Percentiles rank a stretch among this genome's conserved stretches.
Evolutionary conservation across 2,113 vertebrate species (phyloP).

Genomic region (Peromyscus californicus): DNA sequence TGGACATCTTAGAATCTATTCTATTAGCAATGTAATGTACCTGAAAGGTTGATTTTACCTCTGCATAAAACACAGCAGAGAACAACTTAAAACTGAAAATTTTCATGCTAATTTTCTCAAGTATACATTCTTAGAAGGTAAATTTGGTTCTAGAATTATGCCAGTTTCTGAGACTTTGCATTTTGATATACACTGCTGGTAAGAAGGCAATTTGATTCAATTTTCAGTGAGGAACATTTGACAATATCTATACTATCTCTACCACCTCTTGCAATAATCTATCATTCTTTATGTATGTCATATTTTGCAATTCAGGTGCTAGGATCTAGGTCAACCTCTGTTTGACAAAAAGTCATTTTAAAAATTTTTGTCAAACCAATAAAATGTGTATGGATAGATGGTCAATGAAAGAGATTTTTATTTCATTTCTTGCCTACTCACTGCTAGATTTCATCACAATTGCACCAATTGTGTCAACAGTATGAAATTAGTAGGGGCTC

Average conservation of each 20-base stretch:
- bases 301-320: slow-evolving; percentile 4
- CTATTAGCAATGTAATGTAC: neutral
- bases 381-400: neutral
- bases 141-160: neutral
- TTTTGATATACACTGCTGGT: neutral
- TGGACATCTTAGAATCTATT: neutral
- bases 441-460: neutral
- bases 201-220: slow-evolving; percentile 58
- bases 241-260: slow-evolving; percentile 20
- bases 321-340: slow-evolving; percentile 48
- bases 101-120: neutral
- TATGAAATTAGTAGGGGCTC: neutral
- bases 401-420: slow-evolving; percentile 8
- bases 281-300: slow-evolving; percentile 38
- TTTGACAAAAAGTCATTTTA: slow-evolving; percentile 46
- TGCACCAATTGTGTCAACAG: neutral
- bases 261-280: neutral
- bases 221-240: slow-evolving; percentile 56
- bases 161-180: neutral
- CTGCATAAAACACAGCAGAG: neutral
- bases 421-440: neutral
- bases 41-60: neutral
- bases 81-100: neutral
- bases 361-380: slow-evolving; percentile 33
- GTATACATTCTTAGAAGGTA: neutral